phyloP scores from a whole-genome alignment of 1,140 invertebrate genomes.

The Drosophila bipectinata region DNA sequence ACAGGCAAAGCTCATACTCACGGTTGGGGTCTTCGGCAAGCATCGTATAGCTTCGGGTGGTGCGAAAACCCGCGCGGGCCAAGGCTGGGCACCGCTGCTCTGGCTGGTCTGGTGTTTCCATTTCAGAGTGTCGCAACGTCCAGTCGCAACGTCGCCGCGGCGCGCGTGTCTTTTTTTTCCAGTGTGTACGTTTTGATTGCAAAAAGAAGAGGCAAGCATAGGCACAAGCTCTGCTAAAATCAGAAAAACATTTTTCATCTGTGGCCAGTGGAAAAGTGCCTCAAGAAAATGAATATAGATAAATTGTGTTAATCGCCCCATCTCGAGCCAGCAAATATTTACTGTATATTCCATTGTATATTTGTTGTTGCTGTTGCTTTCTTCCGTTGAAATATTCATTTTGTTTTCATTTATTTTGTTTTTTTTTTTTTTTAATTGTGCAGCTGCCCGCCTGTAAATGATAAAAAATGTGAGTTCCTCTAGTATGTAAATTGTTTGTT shows the following conservation, averaged over 20 bases:
- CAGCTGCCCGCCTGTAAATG: constrained; percentile 31
- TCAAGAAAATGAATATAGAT: constrained; percentile 46
- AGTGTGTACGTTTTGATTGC: constrained; percentile 70
- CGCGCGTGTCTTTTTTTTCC: constrained; percentile 57
- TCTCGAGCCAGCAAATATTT: constrained; percentile 31
- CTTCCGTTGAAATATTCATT: constrained; percentile 14
- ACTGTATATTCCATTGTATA: constrained; percentile 31
- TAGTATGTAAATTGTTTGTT: constrained; percentile 6
- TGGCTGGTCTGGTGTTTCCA: constrained; percentile 38
- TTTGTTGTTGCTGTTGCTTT: constrained; percentile 21
- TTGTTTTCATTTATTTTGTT: constrained; percentile 8
- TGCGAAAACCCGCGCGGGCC: too few relatives aligned
- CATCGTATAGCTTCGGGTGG: too few relatives aligned
- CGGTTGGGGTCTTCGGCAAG: too few relatives aligned
- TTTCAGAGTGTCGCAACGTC: constrained; percentile 32
- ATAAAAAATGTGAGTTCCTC: constrained; percentile 59
- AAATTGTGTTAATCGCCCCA: constrained; percentile 45
- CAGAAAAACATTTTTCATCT: constrained; percentile 48
- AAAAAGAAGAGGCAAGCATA: constrained; percentile 53
- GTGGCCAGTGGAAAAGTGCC: constrained; percentile 24
- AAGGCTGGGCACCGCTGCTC: background rate
- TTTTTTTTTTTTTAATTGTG: constrained; percentile 42
- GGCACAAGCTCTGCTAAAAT: constrained; percentile 32
- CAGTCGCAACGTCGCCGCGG: constrained; percentile 49
- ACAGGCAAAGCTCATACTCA: constrained; percentile 20